Percentiles rank a stretch among this genome's conserved stretches.
Conservation (phyloP, 2,888 invertebrate genomes). For the Andrena camellia region DNA sequence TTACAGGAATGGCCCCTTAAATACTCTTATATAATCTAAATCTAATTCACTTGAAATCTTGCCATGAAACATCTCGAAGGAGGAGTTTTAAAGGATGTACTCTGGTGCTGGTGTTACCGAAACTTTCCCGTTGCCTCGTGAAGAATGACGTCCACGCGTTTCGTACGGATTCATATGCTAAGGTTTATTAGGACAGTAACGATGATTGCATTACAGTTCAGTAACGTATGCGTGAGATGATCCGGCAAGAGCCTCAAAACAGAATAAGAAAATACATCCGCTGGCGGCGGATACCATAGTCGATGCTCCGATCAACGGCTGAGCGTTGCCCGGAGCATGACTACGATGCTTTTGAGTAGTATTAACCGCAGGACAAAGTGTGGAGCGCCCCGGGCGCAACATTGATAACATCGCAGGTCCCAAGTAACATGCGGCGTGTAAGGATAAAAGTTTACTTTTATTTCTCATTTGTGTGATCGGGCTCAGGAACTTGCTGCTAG, state of each 20-base stretch:
- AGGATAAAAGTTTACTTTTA: conserved; percentile 64
- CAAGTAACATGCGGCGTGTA: conserved; percentile 64
- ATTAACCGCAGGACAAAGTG: conserved; percentile 74
- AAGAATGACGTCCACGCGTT: background rate
- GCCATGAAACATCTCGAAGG: too few species aligned
- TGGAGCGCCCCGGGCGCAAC: conserved; percentile 72
- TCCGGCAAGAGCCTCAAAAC: conserved; percentile 79
- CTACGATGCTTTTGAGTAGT: conserved; percentile 76
- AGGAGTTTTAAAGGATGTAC: too few species aligned
- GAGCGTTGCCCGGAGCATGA: conserved; percentile 69
- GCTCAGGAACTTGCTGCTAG: conserved; percentile 70
- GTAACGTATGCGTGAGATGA: conserved; percentile 78
- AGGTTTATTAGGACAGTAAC: conserved; percentile 81
- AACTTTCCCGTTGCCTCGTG: too few species aligned
- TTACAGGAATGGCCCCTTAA: too few species aligned
- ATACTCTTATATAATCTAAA: too few species aligned
- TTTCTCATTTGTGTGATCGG: conserved; percentile 46
- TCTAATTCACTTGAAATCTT: too few species aligned
- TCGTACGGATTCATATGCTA: conserved; percentile 70
- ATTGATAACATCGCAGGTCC: conserved; percentile 72
- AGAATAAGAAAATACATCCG: conserved; percentile 81
- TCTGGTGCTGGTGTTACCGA: too few species aligned
- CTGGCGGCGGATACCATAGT: conserved; percentile 74
- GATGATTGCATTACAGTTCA: conserved; percentile 81
- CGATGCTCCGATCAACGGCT: conserved; percentile 68